A percentile compares a stretch with the other conserved stretches of the same genome.
phyloP scores from a whole-genome alignment of 2,797 vertebrate genomes.

The Syngnathus rostellatus region DNA sequence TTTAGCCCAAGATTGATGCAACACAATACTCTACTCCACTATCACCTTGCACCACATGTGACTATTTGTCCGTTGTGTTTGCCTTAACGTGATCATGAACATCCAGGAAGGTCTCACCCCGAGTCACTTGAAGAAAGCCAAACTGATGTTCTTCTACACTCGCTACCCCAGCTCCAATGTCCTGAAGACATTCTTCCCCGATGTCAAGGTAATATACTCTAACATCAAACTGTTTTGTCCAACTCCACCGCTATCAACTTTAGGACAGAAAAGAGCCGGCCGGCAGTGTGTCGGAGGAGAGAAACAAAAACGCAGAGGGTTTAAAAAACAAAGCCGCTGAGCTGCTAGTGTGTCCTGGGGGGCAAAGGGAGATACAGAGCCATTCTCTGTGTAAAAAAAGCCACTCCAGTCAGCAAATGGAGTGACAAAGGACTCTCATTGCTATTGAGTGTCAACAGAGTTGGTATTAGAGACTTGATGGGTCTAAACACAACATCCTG shows the following conservation, averaged over 20 bases:
- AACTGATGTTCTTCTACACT: constrained; percentile 97
- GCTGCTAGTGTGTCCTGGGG: constrained; percentile 70
- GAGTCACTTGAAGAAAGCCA: constrained; percentile 92
- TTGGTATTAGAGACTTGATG: constrained; percentile 65
- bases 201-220: constrained; percentile 80
- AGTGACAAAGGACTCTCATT: constrained; percentile 72
- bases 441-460: constrained; percentile 74
- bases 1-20: constrained; percentile 57
- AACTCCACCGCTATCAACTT: constrained; percentile 44
- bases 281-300: constrained; percentile 64
- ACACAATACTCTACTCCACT: constrained; percentile 60
- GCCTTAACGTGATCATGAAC: constrained; percentile 74
- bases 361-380: constrained; percentile 69
- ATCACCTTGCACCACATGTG: constrained; percentile 49
- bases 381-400: constrained; percentile 72
- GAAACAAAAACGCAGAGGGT: constrained; percentile 67
- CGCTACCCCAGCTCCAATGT: constrained; percentile 91
- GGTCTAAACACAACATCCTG: constrained; percentile 67
- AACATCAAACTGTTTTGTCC: constrained; percentile 20
- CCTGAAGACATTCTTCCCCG: constrained; percentile 87
- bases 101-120: constrained; percentile 92
- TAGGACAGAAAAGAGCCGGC: constrained; percentile 47
- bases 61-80: constrained; percentile 8
- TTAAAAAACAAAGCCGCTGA: constrained; percentile 70
- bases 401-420: constrained; percentile 78